Percentiles rank a stretch among this genome's conserved stretches.
Conservation (phyloP, 2,113 vertebrate genomes). For the Furnarius figulus region DNA sequence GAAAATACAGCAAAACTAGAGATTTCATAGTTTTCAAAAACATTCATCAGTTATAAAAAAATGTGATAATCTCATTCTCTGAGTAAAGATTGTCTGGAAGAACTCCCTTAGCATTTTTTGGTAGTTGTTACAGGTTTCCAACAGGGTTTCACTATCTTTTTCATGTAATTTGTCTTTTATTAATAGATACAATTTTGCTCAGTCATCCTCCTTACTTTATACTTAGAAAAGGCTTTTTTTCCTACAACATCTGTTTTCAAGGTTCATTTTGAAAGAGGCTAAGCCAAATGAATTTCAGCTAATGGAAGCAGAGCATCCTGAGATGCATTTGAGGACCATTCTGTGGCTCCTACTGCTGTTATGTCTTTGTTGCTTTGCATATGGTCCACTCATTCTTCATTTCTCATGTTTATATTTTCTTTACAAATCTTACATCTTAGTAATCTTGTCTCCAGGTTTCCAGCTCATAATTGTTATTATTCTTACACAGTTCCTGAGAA, state of each 20-base stretch:
- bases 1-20: neutral
- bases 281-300: constrained; percentile 5
- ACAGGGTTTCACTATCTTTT: neutral
- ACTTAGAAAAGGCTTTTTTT: constrained; percentile 7
- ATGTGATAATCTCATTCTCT: neutral
- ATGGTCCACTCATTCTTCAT: neutral
- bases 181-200: neutral
- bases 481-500: neutral
- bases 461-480: neutral
- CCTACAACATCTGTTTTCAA: neutral
- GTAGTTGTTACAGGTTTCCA: neutral
- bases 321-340: neutral
- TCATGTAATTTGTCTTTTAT: neutral
- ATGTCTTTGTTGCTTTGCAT: neutral
- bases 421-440: neutral
- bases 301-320: neutral
- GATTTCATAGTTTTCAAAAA: neutral
- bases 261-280: neutral
- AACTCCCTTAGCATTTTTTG: neutral
- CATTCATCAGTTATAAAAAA: neutral
- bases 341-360: neutral
- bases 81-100: neutral
- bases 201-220: neutral
- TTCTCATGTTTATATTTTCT: neutral
- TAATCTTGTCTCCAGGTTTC: neutral